Evolutionary conservation across 2,113 vertebrate genomes (phyloP).

Genomic region (Copsychus sechellarum): DNA sequence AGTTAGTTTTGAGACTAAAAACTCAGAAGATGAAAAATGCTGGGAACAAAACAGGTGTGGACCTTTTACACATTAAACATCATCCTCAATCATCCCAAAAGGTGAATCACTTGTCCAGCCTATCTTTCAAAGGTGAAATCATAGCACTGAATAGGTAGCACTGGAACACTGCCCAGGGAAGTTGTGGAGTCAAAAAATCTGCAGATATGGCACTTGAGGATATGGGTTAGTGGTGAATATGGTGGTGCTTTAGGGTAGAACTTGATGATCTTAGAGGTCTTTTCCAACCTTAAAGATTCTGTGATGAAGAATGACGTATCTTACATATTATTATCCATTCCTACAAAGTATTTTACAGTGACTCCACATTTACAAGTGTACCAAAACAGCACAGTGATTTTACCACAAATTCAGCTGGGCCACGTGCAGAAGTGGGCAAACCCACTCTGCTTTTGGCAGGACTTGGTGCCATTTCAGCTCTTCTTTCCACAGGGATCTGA

Average conservation of each 20-base stretch:
- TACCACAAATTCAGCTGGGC: not conserved
- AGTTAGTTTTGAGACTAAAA: not conserved
- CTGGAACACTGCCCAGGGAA: not conserved
- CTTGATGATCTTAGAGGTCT: not conserved
- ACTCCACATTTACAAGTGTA: not conserved
- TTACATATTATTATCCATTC: not conserved
- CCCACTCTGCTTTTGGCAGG: not conserved
- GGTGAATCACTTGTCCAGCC: not conserved
- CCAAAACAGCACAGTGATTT: not conserved
- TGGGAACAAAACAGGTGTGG: not conserved
- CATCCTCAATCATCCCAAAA: not conserved
- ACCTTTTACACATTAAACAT: not conserved
- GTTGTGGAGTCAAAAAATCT: not conserved
- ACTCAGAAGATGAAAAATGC: not conserved
- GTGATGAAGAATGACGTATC: not conserved
- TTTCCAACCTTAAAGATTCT: accelerated
- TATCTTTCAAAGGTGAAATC: not conserved
- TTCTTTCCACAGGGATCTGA: not conserved
- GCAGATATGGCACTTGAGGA: too few relatives aligned
- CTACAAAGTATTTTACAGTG: not conserved
- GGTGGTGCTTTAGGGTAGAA: not conserved
- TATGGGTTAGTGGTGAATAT: not conserved
- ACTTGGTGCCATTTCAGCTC: not conserved
- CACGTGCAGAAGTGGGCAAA: not conserved
- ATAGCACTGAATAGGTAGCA: not conserved